Evolutionary conservation across 2,888 invertebrate genomes (phyloP), one percentile per base, ranked within the genome.

Genomic region (Pollenia angustigena): DNA sequence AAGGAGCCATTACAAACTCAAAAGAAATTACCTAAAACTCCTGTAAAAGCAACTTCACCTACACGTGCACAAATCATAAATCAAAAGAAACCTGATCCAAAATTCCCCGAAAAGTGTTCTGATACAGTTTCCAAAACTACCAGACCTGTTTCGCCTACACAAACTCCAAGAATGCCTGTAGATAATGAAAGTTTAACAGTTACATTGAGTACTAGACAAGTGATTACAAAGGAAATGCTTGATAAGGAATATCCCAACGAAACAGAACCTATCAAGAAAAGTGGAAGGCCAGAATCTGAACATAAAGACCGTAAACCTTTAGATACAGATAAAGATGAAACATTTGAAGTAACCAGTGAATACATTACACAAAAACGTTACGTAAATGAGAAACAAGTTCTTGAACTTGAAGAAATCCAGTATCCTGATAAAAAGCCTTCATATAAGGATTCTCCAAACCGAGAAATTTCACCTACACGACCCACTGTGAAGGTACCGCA

Each of bases 121-220:
- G 52, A 52, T 10, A 52, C 56, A 54, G n/a, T 23, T 16, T 32
- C 32, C 1, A 66, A 58, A 18, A 23, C 52, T n/a, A 42, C 52
- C n/a, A 44, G 75, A 23, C 52, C 40, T 23, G 14, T 66, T 58
- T 81, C 81, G 0, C 81, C 81, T 10, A 58, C 54, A 42, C n/a
- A 72, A 44, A 44, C 16, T 42, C 75, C 12, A 12, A 46, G 6
- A 7, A 62, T 50, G 18, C 40, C 56, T 32, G 32, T 16, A 14
- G 56, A 56, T 56, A 4, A 18, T 18, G 23, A 66, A 48, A 40
- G 18, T 12, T 66, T 23, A 4, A 42, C 7, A 14, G 46, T 16
- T 11, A 23, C 60, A 9, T 56, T 52, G 9, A 42, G 9, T 60
- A 74, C 60, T 2, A 60, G 10, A 42, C n/a, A 52, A 54, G 23